Evolutionary conservation across 2,888 invertebrate genomes (phyloP).

Genomic region (Leptothorax acervorum): DNA sequence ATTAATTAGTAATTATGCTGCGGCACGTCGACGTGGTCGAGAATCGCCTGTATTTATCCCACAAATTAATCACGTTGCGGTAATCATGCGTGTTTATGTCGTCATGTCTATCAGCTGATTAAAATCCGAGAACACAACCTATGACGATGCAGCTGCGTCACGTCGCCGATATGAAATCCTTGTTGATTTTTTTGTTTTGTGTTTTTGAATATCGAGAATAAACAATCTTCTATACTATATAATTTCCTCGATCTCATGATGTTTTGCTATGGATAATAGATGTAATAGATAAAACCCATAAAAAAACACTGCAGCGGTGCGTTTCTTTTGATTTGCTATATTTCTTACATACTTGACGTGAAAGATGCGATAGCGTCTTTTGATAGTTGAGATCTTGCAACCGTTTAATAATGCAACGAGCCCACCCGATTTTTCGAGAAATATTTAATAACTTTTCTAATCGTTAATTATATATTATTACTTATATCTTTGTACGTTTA

Average conservation of each 20-base stretch:
- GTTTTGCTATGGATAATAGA: not conserved
- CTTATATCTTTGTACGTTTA: not conserved
- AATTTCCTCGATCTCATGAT: not conserved
- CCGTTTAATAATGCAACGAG: not conserved
- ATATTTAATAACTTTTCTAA: constrained; percentile 6
- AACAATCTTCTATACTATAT: not conserved
- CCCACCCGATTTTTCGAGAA: not conserved
- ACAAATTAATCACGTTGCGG: constrained; percentile 53
- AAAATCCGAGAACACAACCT: constrained; percentile 18
- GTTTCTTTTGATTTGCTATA: not conserved
- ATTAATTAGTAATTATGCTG: constrained; percentile 62
- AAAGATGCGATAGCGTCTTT: not conserved
- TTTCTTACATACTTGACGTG: not conserved
- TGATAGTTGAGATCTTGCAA: not conserved
- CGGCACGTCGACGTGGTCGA: constrained; percentile 17
- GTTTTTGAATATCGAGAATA: not conserved
- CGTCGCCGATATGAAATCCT: not conserved
- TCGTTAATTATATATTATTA: not conserved
- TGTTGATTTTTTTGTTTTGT: not conserved
- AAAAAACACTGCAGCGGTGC: not conserved
- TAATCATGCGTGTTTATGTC: constrained; percentile 12
- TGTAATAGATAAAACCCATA: not conserved
- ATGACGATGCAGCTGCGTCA: not conserved
- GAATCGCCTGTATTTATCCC: constrained; percentile 60
- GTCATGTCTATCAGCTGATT: constrained; percentile 13